Evolutionary conservation across 2,888 invertebrate genomes (phyloP), one percentile per base, ranked within the genome.

Genomic region (Apoderus coryli): DNA sequence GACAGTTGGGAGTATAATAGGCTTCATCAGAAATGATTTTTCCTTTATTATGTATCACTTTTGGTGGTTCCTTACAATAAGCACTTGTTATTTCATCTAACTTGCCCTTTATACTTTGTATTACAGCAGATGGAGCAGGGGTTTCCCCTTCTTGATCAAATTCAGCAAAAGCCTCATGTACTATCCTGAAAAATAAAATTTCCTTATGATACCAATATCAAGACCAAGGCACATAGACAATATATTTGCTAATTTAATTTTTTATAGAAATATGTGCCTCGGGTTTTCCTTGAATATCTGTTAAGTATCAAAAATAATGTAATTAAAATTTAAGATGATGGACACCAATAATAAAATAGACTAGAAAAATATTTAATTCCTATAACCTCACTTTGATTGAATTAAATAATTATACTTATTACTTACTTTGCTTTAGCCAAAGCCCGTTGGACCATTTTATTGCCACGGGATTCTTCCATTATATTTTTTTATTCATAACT

Each of bases 121-220:
- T 5, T 6, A 19, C 22, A 5, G 29, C 22, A 6, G 12, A 19
- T 22, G 22, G 29, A 6, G 14, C 29, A 29, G 29, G 29, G 10
- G 29, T 22, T 29, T 29, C 29, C 12, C 29, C 29, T 22, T 22
- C 22, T 6, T 19, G 22, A 19, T 29, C 29, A 12, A 13, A 29
- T 29, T 29, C 29, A 22, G 29, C 29, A 29, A 22, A 29, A 10
- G 19, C 29, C 11, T 29, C 19, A 29, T 29, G 29, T 12, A 29
- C 10, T 11, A 29, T 6, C 9, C 27, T 29, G 29, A 25, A 25
- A 25, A 19, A n/a, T 7, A 7, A 7, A 19, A 19, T 6, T 19
- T 19, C n/a, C 7, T n/a, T 7, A 6, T 19, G 19, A 19, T 7
- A 19, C n/a, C 19, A n/a, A n/a, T n/a, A n/a, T n/a, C n/a, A n/a